Evolutionary conservation across 2,113 vertebrate genomes (phyloP).

Genomic region (Ammodytes marinus): DNA sequence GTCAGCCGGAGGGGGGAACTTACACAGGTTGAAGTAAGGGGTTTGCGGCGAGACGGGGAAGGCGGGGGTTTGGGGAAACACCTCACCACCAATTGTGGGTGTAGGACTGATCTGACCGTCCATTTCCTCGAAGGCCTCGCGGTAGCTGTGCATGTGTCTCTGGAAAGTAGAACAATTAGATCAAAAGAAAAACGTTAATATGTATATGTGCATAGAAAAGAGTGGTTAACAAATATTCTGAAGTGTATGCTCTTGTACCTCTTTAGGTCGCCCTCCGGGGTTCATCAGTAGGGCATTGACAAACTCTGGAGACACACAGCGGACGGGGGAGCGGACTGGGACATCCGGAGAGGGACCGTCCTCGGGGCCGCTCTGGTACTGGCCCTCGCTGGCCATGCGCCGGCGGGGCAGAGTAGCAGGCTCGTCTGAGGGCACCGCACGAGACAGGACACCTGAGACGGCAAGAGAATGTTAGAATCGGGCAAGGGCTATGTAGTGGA

Average conservation of each 20-base stretch:
- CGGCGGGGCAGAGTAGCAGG: conserved; percentile 74
- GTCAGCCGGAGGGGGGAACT: conserved; percentile 80
- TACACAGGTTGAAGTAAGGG: conserved; percentile 88
- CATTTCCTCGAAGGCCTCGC: conserved; percentile 96
- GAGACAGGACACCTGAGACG: conserved; percentile 88
- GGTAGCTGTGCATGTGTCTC: conserved; percentile 98
- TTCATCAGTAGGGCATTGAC: conserved; percentile 95
- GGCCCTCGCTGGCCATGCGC: conserved; percentile 88
- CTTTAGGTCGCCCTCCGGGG: conserved; percentile 96
- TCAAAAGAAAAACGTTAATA: conserved; percentile 12
- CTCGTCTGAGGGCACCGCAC: conserved; percentile 84
- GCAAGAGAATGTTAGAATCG: conserved; percentile 3
- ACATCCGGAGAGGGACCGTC: conserved; percentile 80
- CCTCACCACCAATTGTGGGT: conserved; percentile 91
- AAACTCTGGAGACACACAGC: conserved; percentile 94
- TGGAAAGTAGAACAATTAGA: conserved; percentile 69
- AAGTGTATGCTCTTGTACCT: conserved; percentile 83
- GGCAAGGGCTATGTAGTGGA: not conserved
- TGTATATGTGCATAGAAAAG: not conserved
- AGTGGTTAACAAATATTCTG: not conserved
- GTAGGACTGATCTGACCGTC: conserved; percentile 89
- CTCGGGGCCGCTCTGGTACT: conserved; percentile 86
- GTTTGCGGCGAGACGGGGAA: conserved; percentile 88
- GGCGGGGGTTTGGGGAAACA: conserved; percentile 87
- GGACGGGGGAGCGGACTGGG: conserved; percentile 90